These are phyloP conservation scores for Marcusenius ussheri DNA, from an alignment of 2,113 vertebrate species.

Conservation along the genomic window DNA sequence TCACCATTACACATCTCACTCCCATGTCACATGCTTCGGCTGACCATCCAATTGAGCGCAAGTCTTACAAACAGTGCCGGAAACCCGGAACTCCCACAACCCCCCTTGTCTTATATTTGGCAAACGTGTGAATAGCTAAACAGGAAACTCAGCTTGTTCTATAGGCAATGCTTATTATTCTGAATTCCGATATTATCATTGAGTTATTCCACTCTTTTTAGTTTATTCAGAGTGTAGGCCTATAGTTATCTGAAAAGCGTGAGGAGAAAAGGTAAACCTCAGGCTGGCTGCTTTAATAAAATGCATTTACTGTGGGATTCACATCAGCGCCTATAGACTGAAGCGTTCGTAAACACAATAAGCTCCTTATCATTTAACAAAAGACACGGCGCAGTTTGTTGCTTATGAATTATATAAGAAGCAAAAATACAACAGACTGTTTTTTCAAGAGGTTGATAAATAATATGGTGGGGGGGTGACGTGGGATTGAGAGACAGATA, in stretches of 20 bases:
- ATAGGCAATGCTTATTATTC: neutral
- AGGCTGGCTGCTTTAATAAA: constrained; percentile 27
- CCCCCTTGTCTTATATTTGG: neutral
- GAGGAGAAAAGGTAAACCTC: constrained; percentile 8
- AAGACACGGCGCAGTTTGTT: neutral
- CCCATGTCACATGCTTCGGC: neutral
- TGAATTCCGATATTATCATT: neutral
- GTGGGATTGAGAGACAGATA: neutral
- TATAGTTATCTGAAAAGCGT: constrained; percentile 34
- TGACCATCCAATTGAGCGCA: neutral
- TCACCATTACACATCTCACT: neutral
- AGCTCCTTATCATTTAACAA: constrained; percentile 17
- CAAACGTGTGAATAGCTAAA: neutral
- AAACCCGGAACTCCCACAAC: neutral
- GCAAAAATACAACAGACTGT: neutral
- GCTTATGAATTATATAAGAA: constrained; percentile 21
- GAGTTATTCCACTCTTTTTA: neutral
- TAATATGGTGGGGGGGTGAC: neutral
- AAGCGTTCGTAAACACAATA: constrained; percentile 21
- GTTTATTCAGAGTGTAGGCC: neutral
- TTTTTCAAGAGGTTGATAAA: neutral
- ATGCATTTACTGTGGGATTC: constrained; percentile 26
- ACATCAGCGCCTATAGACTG: constrained; percentile 14
- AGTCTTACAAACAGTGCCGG: neutral
- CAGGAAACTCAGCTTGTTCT: neutral